Percentiles rank a stretch among this genome's conserved stretches.
phyloP scores from a whole-genome alignment of 23 tunicate species.

The Oikopleura dioica region DNA sequence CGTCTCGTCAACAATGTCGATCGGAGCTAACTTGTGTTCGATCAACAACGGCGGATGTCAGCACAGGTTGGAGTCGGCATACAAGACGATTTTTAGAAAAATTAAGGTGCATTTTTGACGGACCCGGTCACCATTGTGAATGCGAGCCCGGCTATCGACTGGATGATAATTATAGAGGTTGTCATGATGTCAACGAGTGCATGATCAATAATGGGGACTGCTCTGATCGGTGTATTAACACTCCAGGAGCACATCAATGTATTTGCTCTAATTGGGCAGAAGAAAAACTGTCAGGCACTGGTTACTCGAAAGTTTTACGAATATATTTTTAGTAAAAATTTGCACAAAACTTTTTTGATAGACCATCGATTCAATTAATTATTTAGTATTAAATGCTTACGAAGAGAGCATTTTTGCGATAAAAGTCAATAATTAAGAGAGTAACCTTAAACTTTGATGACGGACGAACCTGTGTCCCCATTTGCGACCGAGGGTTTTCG shows the following conservation, averaged over 20 bases:
- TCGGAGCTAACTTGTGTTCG: neutral
- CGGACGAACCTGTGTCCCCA: neutral
- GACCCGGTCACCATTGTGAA: conserved; percentile 4
- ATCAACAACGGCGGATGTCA: conserved; percentile 6
- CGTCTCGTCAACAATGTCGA: neutral
- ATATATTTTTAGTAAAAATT: neutral
- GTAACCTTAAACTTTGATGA: too few relatives aligned
- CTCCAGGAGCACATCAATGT: conserved; percentile 31
- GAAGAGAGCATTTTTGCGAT: neutral
- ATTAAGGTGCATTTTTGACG: neutral
- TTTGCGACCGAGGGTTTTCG: neutral
- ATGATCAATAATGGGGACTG: conserved; percentile 74
- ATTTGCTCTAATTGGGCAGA: conserved; percentile 18
- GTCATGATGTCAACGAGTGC: conserved; percentile 39
- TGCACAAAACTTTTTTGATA: neutral
- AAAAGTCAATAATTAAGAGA: too few relatives aligned
- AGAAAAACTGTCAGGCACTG: neutral
- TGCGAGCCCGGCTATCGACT: neutral
- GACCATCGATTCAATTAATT: neutral
- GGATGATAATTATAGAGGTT: neutral
- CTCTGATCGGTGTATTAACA: conserved; percentile 26
- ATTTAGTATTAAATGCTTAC: neutral
- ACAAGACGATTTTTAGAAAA: neutral
- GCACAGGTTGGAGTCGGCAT: conserved; percentile 15
- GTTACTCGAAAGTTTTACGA: neutral